Evolutionary conservation across 2,888 invertebrate genomes (phyloP).

Genomic region (Drosophila algonquin): DNA sequence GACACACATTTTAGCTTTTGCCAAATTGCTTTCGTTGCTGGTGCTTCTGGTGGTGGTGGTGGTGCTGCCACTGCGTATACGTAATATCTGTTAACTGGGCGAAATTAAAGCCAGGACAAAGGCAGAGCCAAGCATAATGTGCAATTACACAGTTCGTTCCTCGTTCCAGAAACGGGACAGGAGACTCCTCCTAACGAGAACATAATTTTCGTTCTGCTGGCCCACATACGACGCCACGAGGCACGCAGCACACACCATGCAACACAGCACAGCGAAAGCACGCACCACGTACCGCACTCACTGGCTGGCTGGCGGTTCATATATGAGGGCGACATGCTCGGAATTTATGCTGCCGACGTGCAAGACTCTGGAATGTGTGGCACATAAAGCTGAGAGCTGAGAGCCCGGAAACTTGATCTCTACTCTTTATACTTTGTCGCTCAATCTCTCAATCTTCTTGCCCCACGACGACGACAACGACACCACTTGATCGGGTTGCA

Average conservation of each 20-base stretch:
- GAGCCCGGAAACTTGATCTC: not conserved
- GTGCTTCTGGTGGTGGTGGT: not conserved
- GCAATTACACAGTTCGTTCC: slow-evolving; percentile 55
- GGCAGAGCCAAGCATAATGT: slow-evolving; percentile 49
- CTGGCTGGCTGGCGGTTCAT: slow-evolving; percentile 27
- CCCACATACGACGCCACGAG: slow-evolving; percentile 39
- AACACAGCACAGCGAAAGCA: slow-evolving; percentile 2
- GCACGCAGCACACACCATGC: not conserved
- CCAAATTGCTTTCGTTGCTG: slow-evolving; percentile 50
- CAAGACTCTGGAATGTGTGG: slow-evolving; percentile 20
- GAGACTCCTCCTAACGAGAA: slow-evolving; percentile 35
- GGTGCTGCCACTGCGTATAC: slow-evolving; percentile 46
- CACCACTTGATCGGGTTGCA: slow-evolving; percentile 32
- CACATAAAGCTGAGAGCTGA: not conserved
- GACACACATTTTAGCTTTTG: slow-evolving; percentile 27
- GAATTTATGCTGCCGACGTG: slow-evolving; percentile 54
- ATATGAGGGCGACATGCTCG: slow-evolving; percentile 39
- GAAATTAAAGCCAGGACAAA: slow-evolving; percentile 53
- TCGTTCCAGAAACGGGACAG: slow-evolving; percentile 25
- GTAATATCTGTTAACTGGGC: slow-evolving; percentile 62
- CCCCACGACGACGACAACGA: too few species aligned
- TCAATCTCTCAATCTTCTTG: not conserved
- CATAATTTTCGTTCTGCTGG: slow-evolving; percentile 49
- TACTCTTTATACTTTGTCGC: not conserved
- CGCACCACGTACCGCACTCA: slow-evolving; percentile 29